Evolutionary conservation across 92 coral and sea anemone genomes (phyloP).

Genomic region (Umimayanthus chanpuru): DNA sequence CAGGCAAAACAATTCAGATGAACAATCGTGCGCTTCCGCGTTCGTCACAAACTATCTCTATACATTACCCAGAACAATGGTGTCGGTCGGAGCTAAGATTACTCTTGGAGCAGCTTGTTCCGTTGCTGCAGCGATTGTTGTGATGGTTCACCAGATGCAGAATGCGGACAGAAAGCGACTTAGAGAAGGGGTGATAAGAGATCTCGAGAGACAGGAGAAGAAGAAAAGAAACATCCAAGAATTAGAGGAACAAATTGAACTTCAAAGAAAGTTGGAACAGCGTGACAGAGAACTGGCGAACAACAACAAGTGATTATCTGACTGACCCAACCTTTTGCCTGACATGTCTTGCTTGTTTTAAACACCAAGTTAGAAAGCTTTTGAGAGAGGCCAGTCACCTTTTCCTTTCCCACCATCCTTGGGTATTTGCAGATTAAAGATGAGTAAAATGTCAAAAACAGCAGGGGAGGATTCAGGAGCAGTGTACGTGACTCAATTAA

Average conservation of each 20-base stretch:
- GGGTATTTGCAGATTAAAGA: no score
- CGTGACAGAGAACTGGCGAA: slow-evolving; percentile 54
- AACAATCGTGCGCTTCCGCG: no score
- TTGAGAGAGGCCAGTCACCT: background rate
- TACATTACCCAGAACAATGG: slow-evolving; percentile 39
- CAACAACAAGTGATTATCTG: background rate
- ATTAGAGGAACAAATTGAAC: slow-evolving; percentile 73
- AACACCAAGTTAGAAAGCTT: no score
- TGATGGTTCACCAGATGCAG: slow-evolving; percentile 88
- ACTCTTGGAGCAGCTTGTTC: slow-evolving; percentile 79
- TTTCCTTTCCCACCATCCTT: no score
- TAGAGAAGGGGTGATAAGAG: slow-evolving; percentile 88
- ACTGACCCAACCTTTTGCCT: no score
- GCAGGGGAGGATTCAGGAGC: no score
- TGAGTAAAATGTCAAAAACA: no score
- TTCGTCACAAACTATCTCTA: background rate
- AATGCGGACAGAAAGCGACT: slow-evolving; percentile 82
- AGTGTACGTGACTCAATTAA: no score
- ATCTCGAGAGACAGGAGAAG: slow-evolving; percentile 88
- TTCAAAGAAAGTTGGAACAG: slow-evolving; percentile 71
- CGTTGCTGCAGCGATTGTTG: slow-evolving; percentile 79
- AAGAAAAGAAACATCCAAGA: slow-evolving; percentile 73
- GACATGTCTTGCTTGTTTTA: no score
- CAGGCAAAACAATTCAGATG: no score
- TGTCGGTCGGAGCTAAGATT: slow-evolving; percentile 78